A percentile compares a stretch with the other conserved stretches of the same genome.
Conservation (phyloP, 37 sponge, comb jelly and placozoan genomes). For the Diacarnus erythraeanus region DNA sequence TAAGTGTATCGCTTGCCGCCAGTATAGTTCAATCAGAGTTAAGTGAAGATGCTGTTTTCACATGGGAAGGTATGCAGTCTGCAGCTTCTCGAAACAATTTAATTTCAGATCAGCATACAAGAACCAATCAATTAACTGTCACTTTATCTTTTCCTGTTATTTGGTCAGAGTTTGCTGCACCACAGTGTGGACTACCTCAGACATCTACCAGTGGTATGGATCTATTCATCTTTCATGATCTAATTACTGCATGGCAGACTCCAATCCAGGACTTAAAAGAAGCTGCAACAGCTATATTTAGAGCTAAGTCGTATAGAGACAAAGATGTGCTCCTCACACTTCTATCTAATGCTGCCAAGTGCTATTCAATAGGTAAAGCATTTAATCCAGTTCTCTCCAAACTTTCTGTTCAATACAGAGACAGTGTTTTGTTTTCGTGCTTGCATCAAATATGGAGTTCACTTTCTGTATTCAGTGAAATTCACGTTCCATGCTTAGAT, state of each 20-base stretch:
- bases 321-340: constrained; percentile 19
- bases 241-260: constrained; percentile 16
- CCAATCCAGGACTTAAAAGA: not conserved
- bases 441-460: constrained; percentile 36
- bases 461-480: constrained; percentile 25
- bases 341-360: constrained; percentile 25
- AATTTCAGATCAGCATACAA: not conserved
- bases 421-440: constrained; percentile 19
- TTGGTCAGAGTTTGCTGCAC: constrained; percentile 38
- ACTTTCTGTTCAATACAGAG: constrained; percentile 2
- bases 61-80: constrained; percentile 22
- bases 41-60: constrained; percentile 13
- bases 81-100: not conserved
- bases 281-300: not conserved
- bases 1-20: constrained; percentile 9
- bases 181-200: constrained; percentile 13
- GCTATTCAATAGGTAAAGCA: not conserved
- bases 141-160: constrained; percentile 22
- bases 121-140: constrained; percentile 11
- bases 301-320: constrained; percentile 6
- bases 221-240: constrained; percentile 19
- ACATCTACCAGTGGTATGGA: constrained; percentile 35
- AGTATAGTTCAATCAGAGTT: constrained; percentile 18
- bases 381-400: constrained; percentile 11
- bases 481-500: not conserved